Base-by-base conservation (phyloP, 2,888 invertebrate genomes). In the Drosophila quinaria region DNA sequence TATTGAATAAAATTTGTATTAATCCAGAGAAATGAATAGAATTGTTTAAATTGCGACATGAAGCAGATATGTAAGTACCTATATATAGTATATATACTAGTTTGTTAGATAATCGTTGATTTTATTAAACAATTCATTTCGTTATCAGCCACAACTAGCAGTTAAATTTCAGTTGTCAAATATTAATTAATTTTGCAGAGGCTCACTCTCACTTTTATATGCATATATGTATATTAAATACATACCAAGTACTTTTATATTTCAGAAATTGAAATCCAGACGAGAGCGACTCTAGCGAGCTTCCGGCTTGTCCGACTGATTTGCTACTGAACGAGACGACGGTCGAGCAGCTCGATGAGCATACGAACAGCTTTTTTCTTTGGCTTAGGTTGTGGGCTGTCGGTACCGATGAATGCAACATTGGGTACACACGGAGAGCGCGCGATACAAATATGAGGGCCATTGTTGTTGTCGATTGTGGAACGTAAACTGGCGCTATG, bases 241-340 rank as follows among this genome's bases (percentile, higher is more conserved):
- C 84, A 59, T 88, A 84, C 84, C 84, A 84, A 80, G 80, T 50
- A 82, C 84, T 88, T 68, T 71, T 75, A 41, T 70, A 83, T 76
- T 75, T 83, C 10, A 75, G 22, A 66, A 83, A 82, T 51, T 80
- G 50, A 69, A 86, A 70, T 78, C 78, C 75, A 75, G 67, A 59
- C 61, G 87, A 61, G 68, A 80, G 78, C 55, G 81, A 80, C 54
- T 78, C 44, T 46, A 29, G 6, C n/a, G 75, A 75, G 66, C 72
- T 83, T 78, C 87, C 76, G 84, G 81, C 69, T 72, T 71, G 63
- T 68, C 78, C 75, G 87, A 71, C 86, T 88, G 82, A 72, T 63
- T 87, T 81, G 74, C 82, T 83, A 78, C 83, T 86, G 68, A 86
- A 74, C 25, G 71, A 67, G 58, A 68, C 41, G 31, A 19, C 17